Evolutionary conservation across 2,113 vertebrate genomes (phyloP), one percentile per base, ranked within the genome.

Genomic region (Phrynosoma platyrhinos): DNA sequence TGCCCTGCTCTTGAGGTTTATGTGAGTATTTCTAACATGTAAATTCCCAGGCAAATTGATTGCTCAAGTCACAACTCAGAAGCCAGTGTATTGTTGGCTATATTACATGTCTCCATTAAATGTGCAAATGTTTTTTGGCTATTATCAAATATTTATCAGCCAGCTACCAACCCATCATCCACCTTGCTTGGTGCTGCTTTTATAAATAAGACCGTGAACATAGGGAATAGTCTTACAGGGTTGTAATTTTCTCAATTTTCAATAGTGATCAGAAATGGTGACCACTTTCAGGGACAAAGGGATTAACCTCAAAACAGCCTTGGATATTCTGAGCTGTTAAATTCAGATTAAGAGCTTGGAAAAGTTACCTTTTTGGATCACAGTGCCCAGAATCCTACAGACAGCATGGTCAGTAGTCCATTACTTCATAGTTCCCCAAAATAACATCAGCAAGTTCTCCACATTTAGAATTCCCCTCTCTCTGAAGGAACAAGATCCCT

Each of bases 41-140:
- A n/a, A 83, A 71, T 83, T 53, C 47, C 66, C 68, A 83, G 27
- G 36, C 47, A 83, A 71, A 71, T 21, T 32, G 52, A 71, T 83
- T n/a, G 9, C 42, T 32, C 10, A 14, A 83, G 5, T 53, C 27
- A 83, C 30, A 71, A 52, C 20, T 40, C 27, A 71, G 47, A 66
- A 71, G 3, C 64, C 42, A n/a, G 47, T 20, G 23, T 66, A 40
- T 4, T 68, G 36, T 82, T 18, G 62, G 27, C 42, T 12, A 13
- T 16, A 10, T 32, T 47, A 71, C 20, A 21, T 78, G 3, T 2
- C 30, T 16, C 13, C 52, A 52, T 71, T 32, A 9, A 83, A 81
- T 68, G 55, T 64, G 62, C 21, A 36, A 40, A 16, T 71, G 10
- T 9, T 13, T 20, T 72, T 71, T 53, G 40, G 42, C 66, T 71